Evolutionary conservation across 2,888 invertebrate genomes (phyloP), one percentile per base, ranked within the genome.

Genomic region (Caenorhabditis parvicauda): DNA sequence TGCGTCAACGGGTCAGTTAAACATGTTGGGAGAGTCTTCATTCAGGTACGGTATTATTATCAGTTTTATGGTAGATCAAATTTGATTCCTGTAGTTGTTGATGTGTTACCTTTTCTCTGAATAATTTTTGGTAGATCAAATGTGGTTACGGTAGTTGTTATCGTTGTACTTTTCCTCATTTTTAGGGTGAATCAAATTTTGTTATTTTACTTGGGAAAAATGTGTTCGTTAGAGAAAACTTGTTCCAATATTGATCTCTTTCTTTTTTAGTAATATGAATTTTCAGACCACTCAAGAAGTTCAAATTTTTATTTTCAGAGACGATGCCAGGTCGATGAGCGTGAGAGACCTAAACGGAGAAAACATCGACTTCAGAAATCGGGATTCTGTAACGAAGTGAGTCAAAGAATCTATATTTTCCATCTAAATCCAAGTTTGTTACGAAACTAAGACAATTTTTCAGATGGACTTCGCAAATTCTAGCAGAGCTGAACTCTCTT

Each of bases 391-490:
- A 27, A 64, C 63, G 6, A 58, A 53, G 58, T 56, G 21, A 32
- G 22, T 38, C n/a, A 12, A 14, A 24, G n/a, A 42, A 6, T 25
- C 4, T 19, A 5, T 21, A 25, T 17, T 52, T 25, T 4, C 24
- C 14, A 48, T 38, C 17, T 1, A 47, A 45, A 6, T 0, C 9
- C 6, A 6, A 50, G 46, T 35, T n/a, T n/a, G n/a, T n/a, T n/a
- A n/a, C n/a, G n/a, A n/a, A n/a, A n/a, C n/a, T n/a, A n/a, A n/a
- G n/a, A 24, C 44, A 3, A 19, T 27, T 45, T 55, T 56, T 19
- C 50, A 68, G 68, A 59, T 73, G 73, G 73, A 68, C 73, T 1
- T 69, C 69, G 2, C 70, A 67, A 52, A 73, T 73, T 12, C 60
- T 73, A 35, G 73, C 73, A 12, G 73, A 73, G 38, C 45, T 73